These are phyloP conservation scores for Chloromyia formosa DNA, from an alignment of 2,888 invertebrate genomes.

Conservation along the genomic window DNA sequence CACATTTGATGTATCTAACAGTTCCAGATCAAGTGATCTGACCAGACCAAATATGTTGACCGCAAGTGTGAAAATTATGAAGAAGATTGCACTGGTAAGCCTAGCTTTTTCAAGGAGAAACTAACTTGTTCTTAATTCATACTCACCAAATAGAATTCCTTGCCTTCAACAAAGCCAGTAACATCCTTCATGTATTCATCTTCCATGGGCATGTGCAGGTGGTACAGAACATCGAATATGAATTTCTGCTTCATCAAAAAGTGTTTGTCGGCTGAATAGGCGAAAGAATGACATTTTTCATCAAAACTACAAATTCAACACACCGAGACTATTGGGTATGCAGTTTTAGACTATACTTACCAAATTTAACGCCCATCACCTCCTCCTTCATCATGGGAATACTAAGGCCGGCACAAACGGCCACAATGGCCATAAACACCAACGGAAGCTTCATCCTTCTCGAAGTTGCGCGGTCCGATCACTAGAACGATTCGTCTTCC, in stretches of 20 bases:
- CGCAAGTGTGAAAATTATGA: too few relatives aligned
- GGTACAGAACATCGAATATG: constrained; percentile 65
- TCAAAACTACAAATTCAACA: too few relatives aligned
- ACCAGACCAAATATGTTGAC: too few relatives aligned
- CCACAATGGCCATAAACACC: constrained; percentile 38
- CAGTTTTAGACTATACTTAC: constrained; percentile 7
- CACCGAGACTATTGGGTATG: background rate
- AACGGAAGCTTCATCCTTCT: constrained; percentile 34
- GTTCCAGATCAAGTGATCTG: too few relatives aligned
- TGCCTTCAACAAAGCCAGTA: constrained; percentile 39
- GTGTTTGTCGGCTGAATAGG: constrained; percentile 19
- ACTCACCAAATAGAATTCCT: constrained; percentile 42
- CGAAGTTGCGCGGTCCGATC: background rate
- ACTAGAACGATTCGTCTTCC: background rate
- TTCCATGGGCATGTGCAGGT: constrained; percentile 59
- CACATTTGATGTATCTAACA: too few relatives aligned
- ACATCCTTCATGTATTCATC: constrained; percentile 43
- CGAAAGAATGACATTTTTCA: background rate
- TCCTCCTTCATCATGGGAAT: constrained; percentile 1
- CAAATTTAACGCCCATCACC: background rate
- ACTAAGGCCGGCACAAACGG: constrained; percentile 21
- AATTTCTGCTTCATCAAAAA: constrained; percentile 60
- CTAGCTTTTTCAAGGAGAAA: too few relatives aligned
- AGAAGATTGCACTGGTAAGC: too few relatives aligned
- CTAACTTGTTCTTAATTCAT: too few relatives aligned